A percentile compares a stretch with the other conserved stretches of the same genome.
These are phyloP conservation scores for Temnothorax longispinosus DNA, from an alignment of 1,140 invertebrate species.

Conservation along the genomic window DNA sequence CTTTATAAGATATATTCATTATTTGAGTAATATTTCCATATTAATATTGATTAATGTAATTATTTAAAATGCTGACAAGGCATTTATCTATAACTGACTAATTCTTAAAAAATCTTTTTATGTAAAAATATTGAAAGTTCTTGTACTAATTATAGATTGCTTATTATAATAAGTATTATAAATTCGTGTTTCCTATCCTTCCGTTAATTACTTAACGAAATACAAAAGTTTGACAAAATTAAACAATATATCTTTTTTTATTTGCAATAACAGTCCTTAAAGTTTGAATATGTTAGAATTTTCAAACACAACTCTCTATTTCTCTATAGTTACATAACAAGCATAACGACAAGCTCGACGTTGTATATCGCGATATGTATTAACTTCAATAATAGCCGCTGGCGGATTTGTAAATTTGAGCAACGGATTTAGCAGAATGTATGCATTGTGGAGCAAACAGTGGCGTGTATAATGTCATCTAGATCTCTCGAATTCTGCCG, in stretches of 20 bases:
- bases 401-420: conserved; percentile 69
- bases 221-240: neutral
- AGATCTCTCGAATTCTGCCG: conserved; percentile 46
- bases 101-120: neutral
- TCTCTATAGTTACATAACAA: neutral
- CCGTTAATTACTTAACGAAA: neutral
- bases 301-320: neutral
- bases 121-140: neutral
- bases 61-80: neutral
- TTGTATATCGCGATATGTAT: conserved; percentile 40
- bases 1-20: neutral
- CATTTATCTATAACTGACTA: neutral
- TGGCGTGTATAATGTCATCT: neutral
- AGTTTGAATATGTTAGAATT: neutral
- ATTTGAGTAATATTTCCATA: neutral
- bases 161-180: neutral
- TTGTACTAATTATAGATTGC: neutral
- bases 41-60: neutral
- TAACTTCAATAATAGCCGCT: conserved; percentile 57
- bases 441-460: conserved; percentile 50
- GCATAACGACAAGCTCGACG: neutral
- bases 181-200: neutral
- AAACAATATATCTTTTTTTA: neutral
- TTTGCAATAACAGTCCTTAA: neutral
- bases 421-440: conserved; percentile 60